Evolutionary conservation across 2,797 vertebrate genomes (phyloP).

Genomic region (Lepus oiostolus): DNA sequence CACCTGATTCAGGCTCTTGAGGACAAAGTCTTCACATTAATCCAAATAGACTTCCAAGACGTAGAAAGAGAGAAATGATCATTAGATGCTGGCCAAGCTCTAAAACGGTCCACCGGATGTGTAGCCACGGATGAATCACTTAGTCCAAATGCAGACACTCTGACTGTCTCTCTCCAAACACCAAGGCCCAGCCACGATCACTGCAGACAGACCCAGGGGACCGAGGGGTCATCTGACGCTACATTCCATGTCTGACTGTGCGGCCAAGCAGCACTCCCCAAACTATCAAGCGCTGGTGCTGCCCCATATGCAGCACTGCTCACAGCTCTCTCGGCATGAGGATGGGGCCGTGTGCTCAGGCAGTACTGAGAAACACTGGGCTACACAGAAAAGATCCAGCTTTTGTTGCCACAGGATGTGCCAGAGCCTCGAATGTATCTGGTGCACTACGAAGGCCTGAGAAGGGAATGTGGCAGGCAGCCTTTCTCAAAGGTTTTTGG

Average conservation of each 20-base stretch:
- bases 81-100: neutral
- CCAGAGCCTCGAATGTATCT: neutral
- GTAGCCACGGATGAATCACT: neutral
- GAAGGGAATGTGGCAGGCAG: neutral
- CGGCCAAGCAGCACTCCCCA: neutral
- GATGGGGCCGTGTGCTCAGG: neutral
- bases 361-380: neutral
- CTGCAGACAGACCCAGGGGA: neutral
- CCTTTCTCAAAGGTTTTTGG: neutral
- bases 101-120: neutral
- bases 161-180: neutral
- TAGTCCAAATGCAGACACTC: neutral
- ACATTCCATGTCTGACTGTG: neutral
- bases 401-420: neutral
- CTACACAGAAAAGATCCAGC: neutral
- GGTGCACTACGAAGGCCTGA: neutral
- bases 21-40: neutral
- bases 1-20: slow-evolving; percentile 17
- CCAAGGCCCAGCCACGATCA: neutral
- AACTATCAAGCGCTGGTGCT: neutral
- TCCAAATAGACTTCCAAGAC: neutral
- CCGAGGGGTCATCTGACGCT: neutral
- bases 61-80: neutral
- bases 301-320: too few relatives aligned
- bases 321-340: accelerated